A percentile compares a stretch with the other conserved stretches of the same genome.
Conservation (phyloP, 1,140 invertebrate genomes). For the Drosophila tropicalis region DNA sequence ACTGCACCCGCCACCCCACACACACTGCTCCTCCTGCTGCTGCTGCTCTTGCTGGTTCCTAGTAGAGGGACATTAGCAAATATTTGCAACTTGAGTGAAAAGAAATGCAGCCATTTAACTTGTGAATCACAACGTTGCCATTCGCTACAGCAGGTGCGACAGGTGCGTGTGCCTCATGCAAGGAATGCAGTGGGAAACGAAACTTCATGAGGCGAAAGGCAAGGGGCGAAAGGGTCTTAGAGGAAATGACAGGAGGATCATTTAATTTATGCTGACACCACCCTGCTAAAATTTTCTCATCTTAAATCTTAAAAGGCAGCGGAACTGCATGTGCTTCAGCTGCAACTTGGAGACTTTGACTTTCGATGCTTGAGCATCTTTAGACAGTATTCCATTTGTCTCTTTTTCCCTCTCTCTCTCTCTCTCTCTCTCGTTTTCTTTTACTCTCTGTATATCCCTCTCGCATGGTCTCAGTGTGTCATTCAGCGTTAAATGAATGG, state of each 20-base stretch:
- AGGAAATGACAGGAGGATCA: constrained; percentile 35
- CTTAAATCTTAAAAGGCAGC: neutral
- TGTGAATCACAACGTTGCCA: constrained; percentile 33
- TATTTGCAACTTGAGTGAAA: constrained; percentile 63
- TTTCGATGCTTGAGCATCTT: constrained; percentile 20
- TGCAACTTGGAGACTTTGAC: constrained; percentile 32
- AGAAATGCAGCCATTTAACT: constrained; percentile 63
- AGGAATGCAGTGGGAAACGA: constrained; percentile 39
- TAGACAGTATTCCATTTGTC: constrained; percentile 19
- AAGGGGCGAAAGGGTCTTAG: too few species aligned
- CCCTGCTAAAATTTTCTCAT: too few species aligned
- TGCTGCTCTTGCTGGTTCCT: too few species aligned
- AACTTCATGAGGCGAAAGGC: too few species aligned
- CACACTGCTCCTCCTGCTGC: too few species aligned
- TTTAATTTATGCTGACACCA: constrained; percentile 46
- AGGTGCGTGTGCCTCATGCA: constrained; percentile 54
- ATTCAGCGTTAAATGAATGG: constrained; percentile 50
- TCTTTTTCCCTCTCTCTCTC: constrained; percentile 19
- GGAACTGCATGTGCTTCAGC: constrained; percentile 20
- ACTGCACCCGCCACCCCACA: too few species aligned
- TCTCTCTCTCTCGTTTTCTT: constrained; percentile 11
- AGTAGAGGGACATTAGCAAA: constrained; percentile 56
- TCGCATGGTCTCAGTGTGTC: constrained; percentile 6
- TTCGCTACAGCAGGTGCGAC: neutral
- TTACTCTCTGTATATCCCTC: neutral